Percentiles rank a stretch among this genome's conserved stretches.
phyloP scores from a whole-genome alignment of 1,140 invertebrate species.

The Streblospio benedicti region DNA sequence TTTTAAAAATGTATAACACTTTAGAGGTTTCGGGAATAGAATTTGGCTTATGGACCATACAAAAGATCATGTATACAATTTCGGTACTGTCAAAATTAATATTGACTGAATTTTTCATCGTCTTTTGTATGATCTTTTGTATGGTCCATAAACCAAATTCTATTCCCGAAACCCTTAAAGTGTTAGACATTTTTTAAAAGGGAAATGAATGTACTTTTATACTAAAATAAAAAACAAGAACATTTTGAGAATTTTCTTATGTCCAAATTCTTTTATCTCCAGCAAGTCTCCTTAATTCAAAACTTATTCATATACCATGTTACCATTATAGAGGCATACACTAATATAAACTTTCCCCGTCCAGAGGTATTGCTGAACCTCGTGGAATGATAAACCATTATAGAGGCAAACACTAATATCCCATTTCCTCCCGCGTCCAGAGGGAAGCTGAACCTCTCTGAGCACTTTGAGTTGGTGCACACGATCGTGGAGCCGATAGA shows the following conservation, averaged over 20 bases:
- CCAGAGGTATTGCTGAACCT: not conserved
- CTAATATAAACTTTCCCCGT: not conserved
- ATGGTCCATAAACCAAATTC: too few relatives aligned
- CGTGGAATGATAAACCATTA: not conserved
- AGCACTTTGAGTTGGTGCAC: slow-evolving; percentile 57
- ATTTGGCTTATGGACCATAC: too few relatives aligned
- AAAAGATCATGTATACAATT: too few relatives aligned
- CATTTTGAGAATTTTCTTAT: not conserved
- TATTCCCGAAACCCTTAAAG: too few relatives aligned
- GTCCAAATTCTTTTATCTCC: not conserved
- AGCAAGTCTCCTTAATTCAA: not conserved
- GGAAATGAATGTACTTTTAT: too few relatives aligned
- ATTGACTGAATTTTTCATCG: too few relatives aligned
- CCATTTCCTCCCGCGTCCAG: not conserved
- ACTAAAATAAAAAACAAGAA: too few relatives aligned
- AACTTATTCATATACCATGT: not conserved
- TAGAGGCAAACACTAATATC: not conserved
- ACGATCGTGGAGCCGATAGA: slow-evolving; percentile 63
- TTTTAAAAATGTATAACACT: too few relatives aligned
- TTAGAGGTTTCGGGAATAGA: too few relatives aligned
- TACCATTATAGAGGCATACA: not conserved
- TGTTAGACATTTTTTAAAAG: too few relatives aligned
- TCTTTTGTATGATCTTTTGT: too few relatives aligned
- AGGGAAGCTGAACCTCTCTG: slow-evolving; percentile 18
- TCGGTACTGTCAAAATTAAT: too few relatives aligned